phyloP scores from a whole-genome alignment of 2,113 vertebrate genomes.

The Pagrus major region DNA sequence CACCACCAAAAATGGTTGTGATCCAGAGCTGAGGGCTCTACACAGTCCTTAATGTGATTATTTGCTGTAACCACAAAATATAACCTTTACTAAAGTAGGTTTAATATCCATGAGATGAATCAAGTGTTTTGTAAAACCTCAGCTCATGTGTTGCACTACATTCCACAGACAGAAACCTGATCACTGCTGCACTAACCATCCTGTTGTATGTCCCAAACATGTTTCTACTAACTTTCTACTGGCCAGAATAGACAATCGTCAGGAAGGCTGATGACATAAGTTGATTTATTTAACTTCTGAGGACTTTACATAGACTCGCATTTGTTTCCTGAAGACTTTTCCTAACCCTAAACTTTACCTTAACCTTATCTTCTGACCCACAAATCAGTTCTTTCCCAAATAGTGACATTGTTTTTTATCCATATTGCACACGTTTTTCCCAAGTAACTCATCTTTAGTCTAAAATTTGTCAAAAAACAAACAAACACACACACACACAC shows the following conservation, averaged over 20 bases:
- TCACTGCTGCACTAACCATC: background rate
- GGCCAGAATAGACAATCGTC: background rate
- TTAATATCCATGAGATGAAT: conserved; percentile 8
- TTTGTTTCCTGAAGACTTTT: no score
- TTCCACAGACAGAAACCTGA: conserved; percentile 23
- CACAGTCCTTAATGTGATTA: conserved; percentile 12
- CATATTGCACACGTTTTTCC: no score
- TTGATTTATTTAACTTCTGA: no score
- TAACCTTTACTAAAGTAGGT: conserved; percentile 7
- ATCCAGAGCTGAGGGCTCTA: conserved; percentile 9
- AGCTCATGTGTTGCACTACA: conserved; percentile 2
- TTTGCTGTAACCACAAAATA: conserved; percentile 32
- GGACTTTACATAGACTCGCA: no score
- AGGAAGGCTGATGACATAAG: background rate
- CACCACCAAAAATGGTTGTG: conserved; percentile 17
- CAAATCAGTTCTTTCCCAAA: no score
- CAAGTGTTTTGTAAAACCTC: conserved; percentile 30
- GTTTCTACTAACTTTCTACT: background rate
- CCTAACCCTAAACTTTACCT: no score
- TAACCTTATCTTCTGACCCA: no score
- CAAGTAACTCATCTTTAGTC: no score
- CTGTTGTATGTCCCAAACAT: background rate
- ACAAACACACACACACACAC: no score
- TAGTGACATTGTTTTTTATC: no score
- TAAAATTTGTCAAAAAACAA: no score